A percentile compares a stretch with the other conserved stretches of the same genome.
phyloP scores from a whole-genome alignment of 2,797 vertebrate genomes.

The Pogonophryne albipinna region DNA sequence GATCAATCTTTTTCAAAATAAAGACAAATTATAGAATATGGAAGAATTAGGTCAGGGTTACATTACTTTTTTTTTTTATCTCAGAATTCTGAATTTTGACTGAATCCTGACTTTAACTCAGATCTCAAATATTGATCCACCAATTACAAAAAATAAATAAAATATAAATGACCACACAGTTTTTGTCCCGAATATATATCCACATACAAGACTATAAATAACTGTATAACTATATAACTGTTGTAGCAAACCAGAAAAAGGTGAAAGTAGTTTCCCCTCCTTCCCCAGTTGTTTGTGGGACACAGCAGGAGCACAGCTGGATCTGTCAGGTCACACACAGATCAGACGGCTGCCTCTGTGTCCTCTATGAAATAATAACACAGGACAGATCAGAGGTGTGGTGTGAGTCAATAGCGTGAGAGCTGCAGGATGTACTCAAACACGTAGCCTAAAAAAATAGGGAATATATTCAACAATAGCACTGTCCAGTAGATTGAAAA shows the following conservation, averaged over 20 bases:
- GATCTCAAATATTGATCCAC: not conserved
- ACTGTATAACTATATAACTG: not conserved
- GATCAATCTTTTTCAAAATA: too few relatives aligned
- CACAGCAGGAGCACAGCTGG: conserved; percentile 24
- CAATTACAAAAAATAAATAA: too few relatives aligned
- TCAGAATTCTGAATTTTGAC: too few relatives aligned
- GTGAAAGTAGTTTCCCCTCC: not conserved
- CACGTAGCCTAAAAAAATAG: not conserved
- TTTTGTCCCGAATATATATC: too few relatives aligned
- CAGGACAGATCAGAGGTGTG: conserved; percentile 2
- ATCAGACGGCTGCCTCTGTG: not conserved
- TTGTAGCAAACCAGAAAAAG: not conserved
- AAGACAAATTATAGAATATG: not conserved
- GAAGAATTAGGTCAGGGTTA: too few relatives aligned
- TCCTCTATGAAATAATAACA: not conserved
- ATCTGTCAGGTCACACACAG: conserved; percentile 15
- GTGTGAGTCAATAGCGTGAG: not conserved
- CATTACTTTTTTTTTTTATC: too few relatives aligned
- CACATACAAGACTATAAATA: too few relatives aligned
- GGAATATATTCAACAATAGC: conserved; percentile 1
- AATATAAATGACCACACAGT: too few relatives aligned
- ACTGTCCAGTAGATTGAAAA: not conserved
- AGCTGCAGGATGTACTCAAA: conserved; percentile 1
- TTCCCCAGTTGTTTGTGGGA: conserved; percentile 1
- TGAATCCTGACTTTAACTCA: not conserved